Evolutionary conservation across 2,113 vertebrate genomes (phyloP).

Genomic region (Sapayoa aenigma): DNA sequence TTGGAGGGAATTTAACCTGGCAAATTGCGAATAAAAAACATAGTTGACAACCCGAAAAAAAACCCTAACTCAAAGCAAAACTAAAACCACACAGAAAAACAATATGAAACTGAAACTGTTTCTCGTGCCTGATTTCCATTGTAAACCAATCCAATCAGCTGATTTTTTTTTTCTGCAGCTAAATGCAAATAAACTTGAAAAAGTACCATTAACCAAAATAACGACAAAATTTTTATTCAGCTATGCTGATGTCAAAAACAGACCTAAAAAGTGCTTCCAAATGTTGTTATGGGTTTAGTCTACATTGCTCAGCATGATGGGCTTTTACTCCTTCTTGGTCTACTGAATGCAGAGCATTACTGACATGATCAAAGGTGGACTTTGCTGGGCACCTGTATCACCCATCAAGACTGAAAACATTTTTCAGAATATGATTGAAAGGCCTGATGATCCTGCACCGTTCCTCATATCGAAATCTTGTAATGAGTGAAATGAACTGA

Average conservation of each 20-base stretch:
- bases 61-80: fast-evolving
- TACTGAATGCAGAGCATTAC: neutral
- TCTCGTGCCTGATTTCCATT: neutral
- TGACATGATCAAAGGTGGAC: neutral
- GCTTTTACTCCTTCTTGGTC: neutral
- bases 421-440: neutral
- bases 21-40: neutral
- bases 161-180: neutral
- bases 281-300: neutral
- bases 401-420: neutral
- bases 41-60: neutral
- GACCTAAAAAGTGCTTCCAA: neutral
- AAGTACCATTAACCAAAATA: neutral
- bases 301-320: neutral
- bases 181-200: neutral
- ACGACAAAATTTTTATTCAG: neutral
- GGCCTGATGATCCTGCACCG: neutral
- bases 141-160: neutral
- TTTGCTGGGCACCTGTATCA: neutral
- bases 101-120: neutral
- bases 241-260: neutral
- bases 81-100: neutral
- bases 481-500: neutral
- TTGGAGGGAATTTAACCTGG: neutral
- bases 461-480: neutral